These are phyloP conservation scores for Dicyrtoma fusca DNA, from an alignment of 2,888 invertebrate species.

Conservation along the genomic window DNA sequence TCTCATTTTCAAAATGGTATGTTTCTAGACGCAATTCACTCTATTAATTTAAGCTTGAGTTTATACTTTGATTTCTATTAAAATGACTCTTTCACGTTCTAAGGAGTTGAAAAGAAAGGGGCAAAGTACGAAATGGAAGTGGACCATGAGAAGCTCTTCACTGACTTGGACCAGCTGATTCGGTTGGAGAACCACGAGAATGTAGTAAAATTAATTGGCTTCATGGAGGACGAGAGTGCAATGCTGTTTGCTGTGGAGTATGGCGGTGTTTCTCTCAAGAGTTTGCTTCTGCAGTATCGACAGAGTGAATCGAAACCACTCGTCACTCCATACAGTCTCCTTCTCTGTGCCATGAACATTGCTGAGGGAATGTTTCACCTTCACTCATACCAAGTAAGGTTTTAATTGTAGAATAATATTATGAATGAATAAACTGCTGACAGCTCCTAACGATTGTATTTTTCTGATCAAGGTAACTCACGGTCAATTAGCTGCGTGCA, in stretches of 20 bases:
- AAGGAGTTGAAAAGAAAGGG: neutral
- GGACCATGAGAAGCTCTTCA: slow-evolving; percentile 18
- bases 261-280: slow-evolving; percentile 70
- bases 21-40: neutral
- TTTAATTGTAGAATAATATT: slow-evolving; percentile 1
- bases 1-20: slow-evolving; percentile 7
- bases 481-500: slow-evolving; percentile 73
- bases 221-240: slow-evolving; percentile 71
- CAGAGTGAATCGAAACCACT: slow-evolving; percentile 55
- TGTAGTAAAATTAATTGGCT: slow-evolving; percentile 74
- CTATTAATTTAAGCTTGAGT: neutral
- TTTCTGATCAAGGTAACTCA: slow-evolving; percentile 65
- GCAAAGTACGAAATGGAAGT: neutral
- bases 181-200: slow-evolving; percentile 72
- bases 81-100: neutral
- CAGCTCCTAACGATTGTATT: slow-evolving; percentile 11
- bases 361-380: slow-evolving; percentile 74
- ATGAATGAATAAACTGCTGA: neutral
- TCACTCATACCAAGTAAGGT: slow-evolving; percentile 66
- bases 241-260: slow-evolving; percentile 75
- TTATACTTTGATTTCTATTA: neutral
- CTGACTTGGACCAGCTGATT: slow-evolving; percentile 72
- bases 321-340: slow-evolving; percentile 47
- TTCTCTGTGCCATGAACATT: slow-evolving; percentile 65
- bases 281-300: slow-evolving; percentile 68